Conservation (phyloP, 2,797 vertebrate species). For the Platyrinchus mystaceus region DNA sequence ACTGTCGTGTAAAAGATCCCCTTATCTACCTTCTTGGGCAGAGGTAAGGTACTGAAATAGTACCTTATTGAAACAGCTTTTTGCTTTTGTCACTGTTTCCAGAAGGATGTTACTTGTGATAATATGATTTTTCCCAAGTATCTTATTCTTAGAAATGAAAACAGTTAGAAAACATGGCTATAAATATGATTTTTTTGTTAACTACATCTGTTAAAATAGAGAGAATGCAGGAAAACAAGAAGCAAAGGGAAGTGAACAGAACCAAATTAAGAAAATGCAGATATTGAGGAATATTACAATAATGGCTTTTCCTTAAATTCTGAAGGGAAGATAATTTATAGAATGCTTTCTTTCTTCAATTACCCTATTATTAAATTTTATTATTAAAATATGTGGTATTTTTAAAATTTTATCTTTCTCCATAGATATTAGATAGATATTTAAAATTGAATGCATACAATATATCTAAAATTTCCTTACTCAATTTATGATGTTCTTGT, state of each 20-base stretch:
- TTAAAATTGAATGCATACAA: not conserved
- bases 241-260: not conserved
- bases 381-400: not conserved
- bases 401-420: not conserved
- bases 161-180: not conserved
- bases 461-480: not conserved
- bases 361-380: not conserved
- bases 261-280: not conserved
- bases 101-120: not conserved
- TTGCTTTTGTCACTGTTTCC: not conserved
- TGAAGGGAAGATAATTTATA: not conserved
- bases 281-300: not conserved
- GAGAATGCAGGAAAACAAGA: not conserved
- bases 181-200: not conserved
- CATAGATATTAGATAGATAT: not conserved
- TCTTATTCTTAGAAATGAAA: not conserved
- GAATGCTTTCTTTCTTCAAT: not conserved
- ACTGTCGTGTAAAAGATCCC: conserved; percentile 12
- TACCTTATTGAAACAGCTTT: not conserved
- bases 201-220: not conserved
- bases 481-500: not conserved
- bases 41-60: not conserved
- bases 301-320: not conserved
- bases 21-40: not conserved
- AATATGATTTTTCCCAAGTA: not conserved